Base-by-base conservation (phyloP, 2,888 invertebrate genomes). In the Taphrorychus bicolor region DNA sequence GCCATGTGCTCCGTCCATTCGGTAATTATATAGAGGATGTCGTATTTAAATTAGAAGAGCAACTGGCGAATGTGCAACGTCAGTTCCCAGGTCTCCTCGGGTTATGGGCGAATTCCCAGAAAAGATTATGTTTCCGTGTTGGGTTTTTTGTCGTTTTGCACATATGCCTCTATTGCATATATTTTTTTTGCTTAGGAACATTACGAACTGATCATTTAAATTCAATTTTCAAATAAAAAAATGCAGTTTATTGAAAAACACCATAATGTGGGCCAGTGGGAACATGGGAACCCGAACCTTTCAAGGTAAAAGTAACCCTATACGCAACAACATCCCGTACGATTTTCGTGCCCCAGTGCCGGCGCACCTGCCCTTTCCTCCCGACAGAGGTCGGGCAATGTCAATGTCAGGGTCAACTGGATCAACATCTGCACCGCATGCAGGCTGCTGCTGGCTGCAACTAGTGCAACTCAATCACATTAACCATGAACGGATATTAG, bases 331-430 rank as follows among this genome's bases (percentile, higher is more conserved):
- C 42, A 48, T 40, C 53, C 45, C 53, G 60, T 45, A 19, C 56
- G 66, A 61, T 65, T 69, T 69, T 64, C 59, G 66, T 66, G 69
- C 66, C 59, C 63, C 53, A 62, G 45, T 59, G 48, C 59, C 60
- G 60, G 67, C 73, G 65, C 76, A 76, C 76, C 76, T 76, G 75
- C 74, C 71, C 70, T 60, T 54, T 23, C 19, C 57, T 40, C 58
- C 66, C 71, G 68, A 71, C 75, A 80, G 80, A 82, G 82, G 82
- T 81, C 81, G 78, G 68, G 68, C 81, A 82, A 82, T 80, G 82
- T 82, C 82, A 82, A 81, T 81, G 82, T 82, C 82, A 82, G 77
- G 82, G 82, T 76, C 81, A 78, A 81, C 82, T 75, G 78, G 81
- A 80, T 81, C 80, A 75, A 76, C 81, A 82, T 82, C 81, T 82